phyloP scores from a whole-genome alignment of 2,797 vertebrate species.

The Micropoecilia bifurca region DNA sequence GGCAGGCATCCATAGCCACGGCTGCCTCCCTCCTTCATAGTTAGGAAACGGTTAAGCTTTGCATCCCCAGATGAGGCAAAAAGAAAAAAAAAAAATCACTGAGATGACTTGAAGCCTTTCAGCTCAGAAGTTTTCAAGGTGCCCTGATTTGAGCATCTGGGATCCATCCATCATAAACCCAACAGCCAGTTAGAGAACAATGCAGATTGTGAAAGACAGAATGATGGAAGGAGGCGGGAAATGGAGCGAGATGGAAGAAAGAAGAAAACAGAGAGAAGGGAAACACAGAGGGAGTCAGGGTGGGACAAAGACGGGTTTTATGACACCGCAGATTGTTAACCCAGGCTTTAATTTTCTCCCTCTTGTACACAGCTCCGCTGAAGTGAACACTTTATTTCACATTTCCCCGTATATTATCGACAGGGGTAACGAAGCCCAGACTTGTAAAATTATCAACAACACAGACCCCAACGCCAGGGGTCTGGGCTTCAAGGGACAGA shows the following conservation, averaged over 20 bases:
- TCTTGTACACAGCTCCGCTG: constrained; percentile 41
- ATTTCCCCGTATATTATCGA: constrained; percentile 52
- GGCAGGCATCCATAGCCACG: neutral
- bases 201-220: constrained; percentile 31
- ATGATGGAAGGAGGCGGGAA: constrained; percentile 7
- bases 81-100: neutral
- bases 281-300: constrained; percentile 41
- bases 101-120: constrained; percentile 7
- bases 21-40: neutral
- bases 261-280: constrained; percentile 24
- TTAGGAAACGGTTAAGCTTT: neutral
- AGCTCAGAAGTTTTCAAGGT: constrained; percentile 25
- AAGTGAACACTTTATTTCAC: constrained; percentile 56
- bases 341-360: constrained; percentile 58
- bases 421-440: constrained; percentile 45
- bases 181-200: constrained; percentile 37
- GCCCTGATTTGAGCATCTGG: constrained; percentile 36
- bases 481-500: constrained; percentile 44
- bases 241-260: constrained; percentile 21
- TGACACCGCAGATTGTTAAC: constrained; percentile 60
- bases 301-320: constrained; percentile 64
- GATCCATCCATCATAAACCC: constrained; percentile 44
- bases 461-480: constrained; percentile 31
- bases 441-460: constrained; percentile 69
- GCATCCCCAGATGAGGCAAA: neutral